Evolutionary conservation across 2,113 vertebrate species (phyloP).

Genomic region (Epinephelus moara): DNA sequence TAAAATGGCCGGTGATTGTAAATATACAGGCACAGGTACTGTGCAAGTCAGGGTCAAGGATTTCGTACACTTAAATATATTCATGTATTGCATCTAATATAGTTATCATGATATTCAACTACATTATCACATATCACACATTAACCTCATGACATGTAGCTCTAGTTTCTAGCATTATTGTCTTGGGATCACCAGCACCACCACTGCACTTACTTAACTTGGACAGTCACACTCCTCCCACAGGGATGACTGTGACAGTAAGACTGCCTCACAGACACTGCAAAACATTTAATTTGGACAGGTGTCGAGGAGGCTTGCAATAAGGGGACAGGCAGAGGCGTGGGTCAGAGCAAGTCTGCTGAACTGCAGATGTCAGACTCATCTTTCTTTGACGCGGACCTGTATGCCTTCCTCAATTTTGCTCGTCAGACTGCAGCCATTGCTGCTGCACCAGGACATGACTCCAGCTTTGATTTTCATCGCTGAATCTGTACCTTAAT

Average conservation of each 20-base stretch:
- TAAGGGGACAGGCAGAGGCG: conserved; percentile 45
- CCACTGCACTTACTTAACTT: conserved; percentile 5
- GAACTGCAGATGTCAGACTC: conserved; percentile 69
- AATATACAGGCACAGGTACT: no score
- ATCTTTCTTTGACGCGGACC: conserved; percentile 57
- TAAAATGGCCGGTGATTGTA: no score
- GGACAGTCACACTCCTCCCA: neutral
- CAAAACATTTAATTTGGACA: conserved; percentile 53
- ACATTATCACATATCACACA: no score
- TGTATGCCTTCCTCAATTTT: conserved; percentile 55
- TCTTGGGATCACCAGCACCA: neutral
- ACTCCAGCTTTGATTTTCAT: conserved; percentile 43
- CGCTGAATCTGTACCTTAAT: conserved; percentile 40
- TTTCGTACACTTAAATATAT: no score
- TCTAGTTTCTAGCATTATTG: neutral
- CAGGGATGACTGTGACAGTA: conserved; percentile 24
- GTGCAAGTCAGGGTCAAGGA: no score
- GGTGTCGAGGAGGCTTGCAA: conserved; percentile 47
- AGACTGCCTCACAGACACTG: conserved; percentile 41
- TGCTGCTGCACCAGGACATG: conserved; percentile 42
- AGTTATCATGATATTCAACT: no score
- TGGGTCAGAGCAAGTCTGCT: conserved; percentile 53
- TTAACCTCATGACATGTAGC: no score
- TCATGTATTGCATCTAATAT: no score
- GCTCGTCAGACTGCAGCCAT: conserved; percentile 37